These are phyloP conservation scores for Drosophila equinoxialis DNA, from an alignment of 1,140 invertebrate genomes.

Conservation along the genomic window DNA sequence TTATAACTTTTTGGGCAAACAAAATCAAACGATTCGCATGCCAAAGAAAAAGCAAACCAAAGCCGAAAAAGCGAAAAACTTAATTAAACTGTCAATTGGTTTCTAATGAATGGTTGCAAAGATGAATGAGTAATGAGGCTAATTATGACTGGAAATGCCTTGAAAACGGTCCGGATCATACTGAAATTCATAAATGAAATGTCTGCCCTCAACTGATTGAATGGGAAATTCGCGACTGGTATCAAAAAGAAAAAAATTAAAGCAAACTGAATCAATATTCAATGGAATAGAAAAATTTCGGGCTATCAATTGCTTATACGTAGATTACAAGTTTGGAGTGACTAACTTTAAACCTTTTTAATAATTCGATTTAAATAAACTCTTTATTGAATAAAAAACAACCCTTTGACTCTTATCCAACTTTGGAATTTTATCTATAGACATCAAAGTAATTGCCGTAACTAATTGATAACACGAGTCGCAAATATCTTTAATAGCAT, in stretches of 20 bases:
- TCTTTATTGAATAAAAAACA: neutral
- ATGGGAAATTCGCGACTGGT: neutral
- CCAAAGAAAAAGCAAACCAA: constrained; percentile 1
- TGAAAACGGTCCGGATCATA: constrained; percentile 38
- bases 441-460: constrained; percentile 51
- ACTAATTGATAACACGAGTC: constrained; percentile 59
- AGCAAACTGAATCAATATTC: neutral
- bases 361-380: neutral
- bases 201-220: neutral
- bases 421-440: constrained; percentile 14
- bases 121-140: constrained; percentile 68
- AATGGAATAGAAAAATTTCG: neutral
- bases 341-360: neutral
- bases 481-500: constrained; percentile 31
- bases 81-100: constrained; percentile 77
- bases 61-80: constrained; percentile 42
- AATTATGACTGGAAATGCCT: constrained; percentile 65
- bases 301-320: neutral
- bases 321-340: too few species aligned
- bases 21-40: constrained; percentile 34
- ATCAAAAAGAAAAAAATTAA: neutral
- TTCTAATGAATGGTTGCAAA: constrained; percentile 65
- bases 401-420: neutral
- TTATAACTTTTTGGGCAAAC: constrained; percentile 39
- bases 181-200: constrained; percentile 7